A percentile compares a stretch with the other conserved stretches of the same genome.
Conservation (phyloP, 1,140 invertebrate genomes). For the Drosophila repletoides region DNA sequence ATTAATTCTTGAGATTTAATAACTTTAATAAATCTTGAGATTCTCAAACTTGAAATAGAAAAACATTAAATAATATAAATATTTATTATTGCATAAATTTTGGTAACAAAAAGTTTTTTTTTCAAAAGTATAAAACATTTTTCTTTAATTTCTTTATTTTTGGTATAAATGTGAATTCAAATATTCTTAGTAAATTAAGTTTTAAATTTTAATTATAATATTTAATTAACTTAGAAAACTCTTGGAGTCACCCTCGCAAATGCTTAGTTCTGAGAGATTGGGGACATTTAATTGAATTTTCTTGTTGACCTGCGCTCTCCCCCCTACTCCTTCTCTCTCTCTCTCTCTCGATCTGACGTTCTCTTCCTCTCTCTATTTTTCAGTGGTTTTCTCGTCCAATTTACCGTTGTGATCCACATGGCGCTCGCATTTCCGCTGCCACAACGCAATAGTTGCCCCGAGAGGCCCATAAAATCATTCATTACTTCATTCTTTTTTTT, state of each 20-base stretch:
- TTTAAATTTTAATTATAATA: neutral
- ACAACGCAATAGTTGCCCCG: constrained; percentile 28
- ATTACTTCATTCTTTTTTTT: constrained; percentile 23
- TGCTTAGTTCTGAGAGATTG: constrained; percentile 12
- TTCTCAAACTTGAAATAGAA: no score
- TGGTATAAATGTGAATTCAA: neutral
- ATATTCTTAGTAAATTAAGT: no score
- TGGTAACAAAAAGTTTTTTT: no score
- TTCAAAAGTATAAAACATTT: no score
- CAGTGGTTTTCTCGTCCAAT: neutral
- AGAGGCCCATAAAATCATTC: constrained; percentile 36
- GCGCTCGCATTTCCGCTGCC: constrained; percentile 47
- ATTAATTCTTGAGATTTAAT: no score
- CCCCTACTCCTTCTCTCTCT: neutral
- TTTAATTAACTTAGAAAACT: neutral
- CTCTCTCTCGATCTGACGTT: neutral
- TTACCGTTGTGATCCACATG: constrained; percentile 54
- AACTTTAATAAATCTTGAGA: no score
- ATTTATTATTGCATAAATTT: no score
- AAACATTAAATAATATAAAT: no score
- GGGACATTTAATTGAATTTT: constrained; percentile 26
- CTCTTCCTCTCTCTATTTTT: neutral
- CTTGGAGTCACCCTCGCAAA: neutral
- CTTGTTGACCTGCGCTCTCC: constrained; percentile 34
- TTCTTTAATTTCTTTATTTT: no score